Evolutionary conservation across 1,140 invertebrate genomes (phyloP), one percentile per base, ranked within the genome.

Genomic region (Micrasema minimum): DNA sequence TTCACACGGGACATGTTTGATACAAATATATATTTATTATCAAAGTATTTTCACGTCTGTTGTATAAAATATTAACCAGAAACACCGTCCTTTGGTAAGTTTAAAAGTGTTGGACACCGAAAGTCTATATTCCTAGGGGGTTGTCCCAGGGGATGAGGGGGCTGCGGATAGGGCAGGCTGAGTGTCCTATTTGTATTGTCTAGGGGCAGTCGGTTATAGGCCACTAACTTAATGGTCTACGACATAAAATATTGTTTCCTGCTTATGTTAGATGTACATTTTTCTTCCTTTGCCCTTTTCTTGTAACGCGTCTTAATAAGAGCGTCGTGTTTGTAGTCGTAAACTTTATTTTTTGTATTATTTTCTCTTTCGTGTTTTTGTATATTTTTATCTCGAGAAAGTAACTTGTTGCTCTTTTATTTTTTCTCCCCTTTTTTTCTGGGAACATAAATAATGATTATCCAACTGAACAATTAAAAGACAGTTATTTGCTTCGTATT

Each of bases 181-280:
- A 59, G 38, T 68, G 53, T 68, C 38, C 67, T 35, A 69, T 69
- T 69, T 62, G 67, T 69, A 69, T 69, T 69, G 57, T 69, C 67
- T 31, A 69, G 67, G 67, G 67, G 67, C 46, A 16, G 50, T 12
- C 23, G 66, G 38, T 68, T 69, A 69, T 62, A 69, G 67, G 67
- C 67, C 45, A 62, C 16, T 43, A 43, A 69, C 57, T 69, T 69
- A 69, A 69, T 69, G 67, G 41, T 55, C 67, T 62, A 11, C n/a
- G 67, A 69, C 67, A 45, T 69, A 69, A 69, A 69, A 69, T 69
- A 69, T 69, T 69, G 67, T 69, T 69, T 69, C 41, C 26, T 61
- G 41, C 57, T 61, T 37, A 51, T 51, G 62, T 66, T 35, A 66
- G 62, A 66, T 66, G 48, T 51, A 66, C 62, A 51, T 45, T 66